Evolutionary conservation across 2,113 vertebrate species (phyloP).

Genomic region (Chloroceryle aenea): DNA sequence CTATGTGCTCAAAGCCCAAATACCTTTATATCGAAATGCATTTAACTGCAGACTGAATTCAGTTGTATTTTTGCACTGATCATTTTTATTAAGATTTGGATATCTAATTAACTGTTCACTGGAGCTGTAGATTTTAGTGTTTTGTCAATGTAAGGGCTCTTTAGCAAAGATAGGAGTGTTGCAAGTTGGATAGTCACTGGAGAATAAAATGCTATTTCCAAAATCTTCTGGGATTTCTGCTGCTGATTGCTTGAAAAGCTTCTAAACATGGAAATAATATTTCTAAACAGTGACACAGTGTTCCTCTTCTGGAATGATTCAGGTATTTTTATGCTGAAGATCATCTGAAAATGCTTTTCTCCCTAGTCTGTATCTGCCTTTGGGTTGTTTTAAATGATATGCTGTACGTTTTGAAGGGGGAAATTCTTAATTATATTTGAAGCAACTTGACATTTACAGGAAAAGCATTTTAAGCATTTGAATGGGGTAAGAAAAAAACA

Average conservation of each 20-base stretch:
- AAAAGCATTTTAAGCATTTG: neutral
- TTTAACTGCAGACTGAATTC: neutral
- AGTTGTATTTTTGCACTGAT: conserved; percentile 52
- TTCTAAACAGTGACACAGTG: neutral
- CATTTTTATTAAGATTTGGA: conserved; percentile 8
- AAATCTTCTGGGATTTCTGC: neutral
- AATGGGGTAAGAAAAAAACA: neutral
- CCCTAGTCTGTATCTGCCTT: neutral
- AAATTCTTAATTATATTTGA: neutral
- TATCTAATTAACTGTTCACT: conserved; percentile 17
- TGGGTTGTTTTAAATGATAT: neutral
- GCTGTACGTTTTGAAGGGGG: neutral
- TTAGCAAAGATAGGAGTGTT: neutral
- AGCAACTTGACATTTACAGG: neutral
- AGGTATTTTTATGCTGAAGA: neutral
- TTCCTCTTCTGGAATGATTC: neutral
- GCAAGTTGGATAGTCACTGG: conserved; percentile 2
- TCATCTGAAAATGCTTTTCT: neutral
- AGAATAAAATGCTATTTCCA: conserved; percentile 44
- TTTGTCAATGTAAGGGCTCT: neutral
- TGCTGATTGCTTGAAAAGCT: neutral
- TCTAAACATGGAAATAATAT: neutral
- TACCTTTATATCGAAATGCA: neutral
- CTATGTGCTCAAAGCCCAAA: neutral
- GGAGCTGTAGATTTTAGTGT: neutral